phyloP scores from a whole-genome alignment of 2,888 invertebrate genomes.

The Pilophorus perplexus region DNA sequence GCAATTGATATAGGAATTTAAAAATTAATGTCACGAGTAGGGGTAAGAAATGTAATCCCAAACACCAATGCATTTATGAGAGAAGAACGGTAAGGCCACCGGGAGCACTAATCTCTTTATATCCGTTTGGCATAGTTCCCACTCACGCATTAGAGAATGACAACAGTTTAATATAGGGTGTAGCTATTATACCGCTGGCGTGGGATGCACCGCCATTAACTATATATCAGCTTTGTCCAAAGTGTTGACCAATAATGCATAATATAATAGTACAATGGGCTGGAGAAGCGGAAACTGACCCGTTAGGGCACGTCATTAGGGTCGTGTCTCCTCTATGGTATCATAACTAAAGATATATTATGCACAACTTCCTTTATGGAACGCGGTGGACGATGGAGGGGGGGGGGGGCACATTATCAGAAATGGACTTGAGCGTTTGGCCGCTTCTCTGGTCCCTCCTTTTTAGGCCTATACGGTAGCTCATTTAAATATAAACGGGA shows the following conservation, averaged over 20 bases:
- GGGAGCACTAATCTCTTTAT: constrained; percentile 9
- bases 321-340: neutral
- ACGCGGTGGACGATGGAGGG: neutral
- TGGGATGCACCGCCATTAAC: constrained; percentile 1
- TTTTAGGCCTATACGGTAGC: neutral
- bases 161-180: constrained; percentile 24
- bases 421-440: constrained; percentile 13
- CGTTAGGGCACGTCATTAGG: constrained; percentile 3
- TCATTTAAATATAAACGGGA: constrained; percentile 33
- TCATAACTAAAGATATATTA: constrained; percentile 21
- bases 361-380: constrained; percentile 24
- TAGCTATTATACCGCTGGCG: constrained; percentile 4
- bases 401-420: constrained; percentile 17
- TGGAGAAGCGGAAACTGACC: constrained; percentile 12
- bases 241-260: constrained; percentile 27
- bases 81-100: too few relatives aligned
- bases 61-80: too few relatives aligned
- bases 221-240: constrained; percentile 18
- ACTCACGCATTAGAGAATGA: constrained; percentile 24
- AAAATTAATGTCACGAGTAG: too few relatives aligned
- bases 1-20: too few relatives aligned
- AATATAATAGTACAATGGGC: constrained; percentile 10
- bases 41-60: too few relatives aligned
- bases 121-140: constrained; percentile 30
- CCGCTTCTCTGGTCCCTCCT: neutral